Percentiles rank a stretch among this genome's conserved stretches.
Conservation (phyloP, 2,888 invertebrate genomes). For the Plutella xylostella region DNA sequence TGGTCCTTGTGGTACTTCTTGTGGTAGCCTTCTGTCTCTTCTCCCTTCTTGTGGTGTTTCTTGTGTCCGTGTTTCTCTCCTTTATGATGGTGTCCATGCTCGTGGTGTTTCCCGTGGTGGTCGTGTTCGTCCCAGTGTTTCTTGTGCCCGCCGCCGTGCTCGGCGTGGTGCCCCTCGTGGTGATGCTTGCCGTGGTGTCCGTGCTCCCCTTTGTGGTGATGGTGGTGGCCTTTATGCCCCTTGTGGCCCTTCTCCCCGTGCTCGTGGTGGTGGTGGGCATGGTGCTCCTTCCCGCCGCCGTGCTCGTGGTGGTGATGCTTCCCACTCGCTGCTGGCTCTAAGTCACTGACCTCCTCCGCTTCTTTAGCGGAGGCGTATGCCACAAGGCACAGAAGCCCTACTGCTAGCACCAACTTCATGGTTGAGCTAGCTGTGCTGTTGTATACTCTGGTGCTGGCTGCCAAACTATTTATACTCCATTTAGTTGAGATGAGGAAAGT, state of each 20-base stretch:
- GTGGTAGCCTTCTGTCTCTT: conserved; percentile 12
- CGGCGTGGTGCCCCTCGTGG: conserved; percentile 11
- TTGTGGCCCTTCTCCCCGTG: conserved; percentile 13
- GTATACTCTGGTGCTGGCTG: conserved; percentile 29
- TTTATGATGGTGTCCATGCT: conserved; percentile 13
- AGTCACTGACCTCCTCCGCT: neutral
- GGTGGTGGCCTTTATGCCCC: conserved; percentile 12
- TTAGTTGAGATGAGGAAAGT: conserved; percentile 46
- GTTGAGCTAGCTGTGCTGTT: conserved; percentile 28
- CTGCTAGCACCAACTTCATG: conserved; percentile 51
- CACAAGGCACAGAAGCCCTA: conserved; percentile 50
- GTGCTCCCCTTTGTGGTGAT: conserved; percentile 13
- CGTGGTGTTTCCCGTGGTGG: conserved; percentile 13
- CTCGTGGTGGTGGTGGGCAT: conserved; percentile 12
- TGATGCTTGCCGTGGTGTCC: conserved; percentile 13
- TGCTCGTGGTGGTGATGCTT: conserved; percentile 10
- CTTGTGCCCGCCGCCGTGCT: conserved; percentile 13
- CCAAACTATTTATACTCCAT: conserved; percentile 52
- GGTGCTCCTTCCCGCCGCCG: conserved; percentile 12
- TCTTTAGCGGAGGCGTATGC: conserved; percentile 19
- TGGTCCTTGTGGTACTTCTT: conserved; percentile 14
- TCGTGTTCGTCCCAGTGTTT: conserved; percentile 13
- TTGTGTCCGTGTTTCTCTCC: conserved; percentile 12
- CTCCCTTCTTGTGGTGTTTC: conserved; percentile 12
- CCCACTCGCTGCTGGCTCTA: conserved; percentile 6